These are phyloP conservation scores for Cavia porcellus DNA, from an alignment of 2,113 vertebrate genomes.

Conservation along the genomic window DNA sequence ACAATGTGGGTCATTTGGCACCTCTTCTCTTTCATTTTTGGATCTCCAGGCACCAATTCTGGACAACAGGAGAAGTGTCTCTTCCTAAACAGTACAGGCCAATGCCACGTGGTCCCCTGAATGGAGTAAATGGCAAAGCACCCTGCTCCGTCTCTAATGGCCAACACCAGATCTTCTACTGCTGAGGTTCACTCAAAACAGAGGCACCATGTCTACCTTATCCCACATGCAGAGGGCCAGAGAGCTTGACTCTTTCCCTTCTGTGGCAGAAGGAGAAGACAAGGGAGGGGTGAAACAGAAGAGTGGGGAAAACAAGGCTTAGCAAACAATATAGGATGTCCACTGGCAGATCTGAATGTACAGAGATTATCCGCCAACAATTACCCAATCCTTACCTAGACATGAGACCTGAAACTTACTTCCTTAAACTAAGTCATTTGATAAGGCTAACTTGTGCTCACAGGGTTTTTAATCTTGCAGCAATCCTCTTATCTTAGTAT, in stretches of 20 bases:
- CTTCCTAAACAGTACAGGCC: not conserved
- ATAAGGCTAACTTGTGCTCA: not conserved
- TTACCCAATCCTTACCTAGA: not conserved
- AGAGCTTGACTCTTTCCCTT: not conserved
- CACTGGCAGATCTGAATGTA: rapidly evolving
- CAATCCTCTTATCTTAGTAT: not conserved
- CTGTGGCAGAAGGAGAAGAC: not conserved
- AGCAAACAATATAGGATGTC: not conserved
- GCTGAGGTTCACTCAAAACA: not conserved
- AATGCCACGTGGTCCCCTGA: rapidly evolving
- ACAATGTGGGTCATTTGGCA: not conserved
- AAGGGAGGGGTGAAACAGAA: not conserved
- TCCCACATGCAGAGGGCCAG: not conserved
- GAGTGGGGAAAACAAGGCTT: not conserved
- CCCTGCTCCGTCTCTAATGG: not conserved
- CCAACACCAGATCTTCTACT: not conserved
- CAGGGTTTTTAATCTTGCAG: not conserved
- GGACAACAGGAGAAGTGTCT: not conserved
- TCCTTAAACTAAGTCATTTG: not conserved
- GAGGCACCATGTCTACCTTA: not conserved
- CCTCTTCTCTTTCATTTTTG: not conserved
- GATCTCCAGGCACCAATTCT: not conserved
- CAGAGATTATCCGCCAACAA: not conserved
- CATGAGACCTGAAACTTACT: not conserved
- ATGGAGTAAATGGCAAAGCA: not conserved